phyloP scores from a whole-genome alignment of 2,113 vertebrate species.

The Galeopterus variegatus region DNA sequence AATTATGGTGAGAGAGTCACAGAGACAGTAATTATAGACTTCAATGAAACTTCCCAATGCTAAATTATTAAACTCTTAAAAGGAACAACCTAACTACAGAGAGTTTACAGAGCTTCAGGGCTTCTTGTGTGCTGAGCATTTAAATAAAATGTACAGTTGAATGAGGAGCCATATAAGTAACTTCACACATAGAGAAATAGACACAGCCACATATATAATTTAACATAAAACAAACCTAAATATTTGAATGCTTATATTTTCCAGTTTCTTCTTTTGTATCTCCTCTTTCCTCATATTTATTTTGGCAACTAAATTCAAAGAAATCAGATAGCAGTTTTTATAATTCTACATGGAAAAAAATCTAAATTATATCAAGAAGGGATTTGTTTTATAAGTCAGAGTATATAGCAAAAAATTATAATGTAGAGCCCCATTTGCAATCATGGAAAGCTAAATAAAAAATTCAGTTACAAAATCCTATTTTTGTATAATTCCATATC shows the following conservation, averaged over 20 bases:
- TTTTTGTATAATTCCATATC: not conserved
- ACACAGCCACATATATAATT: not conserved
- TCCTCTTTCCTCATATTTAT: not conserved
- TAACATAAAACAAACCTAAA: not conserved
- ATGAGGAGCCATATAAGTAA: not conserved
- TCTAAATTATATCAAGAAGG: not conserved
- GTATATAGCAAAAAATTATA: not conserved
- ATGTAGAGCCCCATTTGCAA: not conserved
- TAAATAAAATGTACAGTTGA: not conserved
- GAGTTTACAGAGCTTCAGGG: not conserved
- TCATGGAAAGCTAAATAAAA: not conserved
- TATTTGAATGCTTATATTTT: not conserved
- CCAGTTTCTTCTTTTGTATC: not conserved
- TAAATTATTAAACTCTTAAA: conserved; percentile 30
- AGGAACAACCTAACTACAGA: not conserved
- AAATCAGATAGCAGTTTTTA: not conserved
- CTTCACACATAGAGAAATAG: not conserved
- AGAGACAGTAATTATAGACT: conserved; percentile 42
- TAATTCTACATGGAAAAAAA: not conserved
- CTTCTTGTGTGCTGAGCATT: not conserved
- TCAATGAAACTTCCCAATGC: conserved; percentile 11
- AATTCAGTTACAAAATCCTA: not conserved
- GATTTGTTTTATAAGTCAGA: conserved; percentile 39
- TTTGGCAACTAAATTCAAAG: conserved; percentile 28
- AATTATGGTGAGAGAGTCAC: not conserved